phyloP scores from a whole-genome alignment of 2,113 vertebrate species.

The Azemiops feae region DNA sequence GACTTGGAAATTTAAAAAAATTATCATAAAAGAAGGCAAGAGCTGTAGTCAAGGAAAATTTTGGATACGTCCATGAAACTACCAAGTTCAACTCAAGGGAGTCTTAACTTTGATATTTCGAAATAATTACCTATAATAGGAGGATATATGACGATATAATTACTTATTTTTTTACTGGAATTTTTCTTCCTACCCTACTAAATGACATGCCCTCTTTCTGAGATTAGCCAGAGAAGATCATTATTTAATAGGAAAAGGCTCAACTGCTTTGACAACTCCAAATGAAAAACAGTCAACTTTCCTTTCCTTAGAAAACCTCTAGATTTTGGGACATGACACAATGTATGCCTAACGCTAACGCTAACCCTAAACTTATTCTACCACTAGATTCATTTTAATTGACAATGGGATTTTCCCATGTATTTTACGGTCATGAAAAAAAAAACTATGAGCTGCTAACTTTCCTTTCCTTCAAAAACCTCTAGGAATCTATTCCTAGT shows the following conservation, averaged over 20 bases:
- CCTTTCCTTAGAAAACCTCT: too few relatives aligned
- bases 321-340: too few relatives aligned
- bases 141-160: conserved; percentile 29
- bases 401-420: too few relatives aligned
- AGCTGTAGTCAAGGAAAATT: background rate
- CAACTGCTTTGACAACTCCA: background rate
- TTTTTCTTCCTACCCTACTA: conserved; percentile 22
- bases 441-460: too few relatives aligned
- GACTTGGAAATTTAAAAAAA: background rate
- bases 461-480: too few relatives aligned
- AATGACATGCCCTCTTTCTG: conserved; percentile 24
- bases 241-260: conserved; percentile 55
- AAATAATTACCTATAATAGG: background rate
- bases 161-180: conserved; percentile 17
- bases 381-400: too few relatives aligned
- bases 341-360: too few relatives aligned
- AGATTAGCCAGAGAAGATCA: conserved; percentile 36
- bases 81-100: background rate
- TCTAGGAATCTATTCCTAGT: too few relatives aligned
- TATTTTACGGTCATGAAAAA: too few relatives aligned
- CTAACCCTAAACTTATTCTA: too few relatives aligned
- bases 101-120: background rate
- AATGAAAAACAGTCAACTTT: too few relatives aligned
- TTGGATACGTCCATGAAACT: background rate
- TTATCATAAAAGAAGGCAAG: background rate